Percentiles rank a stretch among this genome's conserved stretches.
Evolutionary conservation across 2,797 vertebrate species (phyloP).

Genomic region (Notoglanidium macrostoma): DNA sequence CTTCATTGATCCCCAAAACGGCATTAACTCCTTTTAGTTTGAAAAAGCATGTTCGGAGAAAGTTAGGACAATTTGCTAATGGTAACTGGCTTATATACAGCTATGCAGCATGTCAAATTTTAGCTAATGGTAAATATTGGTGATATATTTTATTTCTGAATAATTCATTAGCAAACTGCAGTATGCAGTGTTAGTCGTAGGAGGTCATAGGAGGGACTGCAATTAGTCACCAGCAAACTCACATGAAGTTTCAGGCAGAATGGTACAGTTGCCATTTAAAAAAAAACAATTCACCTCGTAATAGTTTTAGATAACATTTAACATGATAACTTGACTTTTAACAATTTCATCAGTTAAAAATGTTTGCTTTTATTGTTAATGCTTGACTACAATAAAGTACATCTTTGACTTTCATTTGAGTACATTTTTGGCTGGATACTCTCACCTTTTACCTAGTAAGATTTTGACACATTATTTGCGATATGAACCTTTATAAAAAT

Average conservation of each 20-base stretch:
- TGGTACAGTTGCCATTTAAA: background rate
- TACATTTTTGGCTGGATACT: background rate
- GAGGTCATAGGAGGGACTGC: background rate
- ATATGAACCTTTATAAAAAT: background rate
- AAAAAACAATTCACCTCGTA: background rate
- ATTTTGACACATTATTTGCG: background rate
- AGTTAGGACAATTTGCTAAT: background rate
- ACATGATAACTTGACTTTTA: background rate
- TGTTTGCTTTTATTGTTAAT: background rate
- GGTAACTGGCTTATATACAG: no score
- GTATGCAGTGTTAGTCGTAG: background rate
- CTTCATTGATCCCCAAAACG: background rate
- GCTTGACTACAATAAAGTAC: no score
- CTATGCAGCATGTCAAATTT: no score
- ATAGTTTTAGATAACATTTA: background rate
- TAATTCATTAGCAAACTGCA: no score
- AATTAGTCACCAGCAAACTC: background rate
- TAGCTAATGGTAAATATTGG: no score
- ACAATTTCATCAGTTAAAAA: background rate
- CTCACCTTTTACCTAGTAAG: background rate
- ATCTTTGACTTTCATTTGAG: background rate
- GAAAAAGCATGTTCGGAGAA: background rate
- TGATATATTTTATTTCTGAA: no score
- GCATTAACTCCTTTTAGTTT: background rate
- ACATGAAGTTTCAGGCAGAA: background rate